Conservation (phyloP, 2,888 invertebrate species). For the Oscheius onirici region DNA sequence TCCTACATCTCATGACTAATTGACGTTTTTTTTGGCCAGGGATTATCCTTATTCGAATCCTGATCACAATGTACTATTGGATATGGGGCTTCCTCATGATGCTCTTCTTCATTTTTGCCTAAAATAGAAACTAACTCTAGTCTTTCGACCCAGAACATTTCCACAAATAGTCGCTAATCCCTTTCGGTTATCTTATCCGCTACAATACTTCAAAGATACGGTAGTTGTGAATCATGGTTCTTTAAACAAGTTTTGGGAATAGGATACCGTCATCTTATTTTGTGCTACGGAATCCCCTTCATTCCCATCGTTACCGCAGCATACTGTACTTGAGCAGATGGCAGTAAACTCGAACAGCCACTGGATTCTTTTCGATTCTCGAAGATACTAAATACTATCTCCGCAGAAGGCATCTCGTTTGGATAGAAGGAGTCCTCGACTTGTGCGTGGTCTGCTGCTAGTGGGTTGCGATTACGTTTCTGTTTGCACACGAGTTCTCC, state of each 20-base stretch:
- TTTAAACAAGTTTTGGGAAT: too few species aligned
- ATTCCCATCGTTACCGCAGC: too few species aligned
- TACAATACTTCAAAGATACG: too few species aligned
- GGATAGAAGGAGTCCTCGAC: not conserved
- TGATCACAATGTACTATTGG: not conserved
- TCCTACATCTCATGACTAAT: not conserved
- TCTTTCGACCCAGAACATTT: too few species aligned
- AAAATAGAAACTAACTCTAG: too few species aligned
- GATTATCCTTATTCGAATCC: not conserved
- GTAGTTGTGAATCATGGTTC: too few species aligned
- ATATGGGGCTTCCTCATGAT: not conserved
- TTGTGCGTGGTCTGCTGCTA: conserved; percentile 26
- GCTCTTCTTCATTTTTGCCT: not conserved
- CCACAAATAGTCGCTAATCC: too few species aligned
- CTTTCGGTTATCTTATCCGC: too few species aligned
- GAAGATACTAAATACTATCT: not conserved
- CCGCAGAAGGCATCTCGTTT: not conserved
- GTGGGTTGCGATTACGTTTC: conserved; percentile 32
- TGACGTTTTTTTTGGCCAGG: not conserved
- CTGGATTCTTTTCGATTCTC: not conserved
- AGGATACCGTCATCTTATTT: too few species aligned
- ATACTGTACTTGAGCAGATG: too few species aligned
- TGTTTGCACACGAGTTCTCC: conserved; percentile 32
- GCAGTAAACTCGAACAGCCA: too few species aligned
- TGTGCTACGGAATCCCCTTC: too few species aligned